Conservation (phyloP, 2,797 vertebrate species). For the Clarias fuscus region DNA sequence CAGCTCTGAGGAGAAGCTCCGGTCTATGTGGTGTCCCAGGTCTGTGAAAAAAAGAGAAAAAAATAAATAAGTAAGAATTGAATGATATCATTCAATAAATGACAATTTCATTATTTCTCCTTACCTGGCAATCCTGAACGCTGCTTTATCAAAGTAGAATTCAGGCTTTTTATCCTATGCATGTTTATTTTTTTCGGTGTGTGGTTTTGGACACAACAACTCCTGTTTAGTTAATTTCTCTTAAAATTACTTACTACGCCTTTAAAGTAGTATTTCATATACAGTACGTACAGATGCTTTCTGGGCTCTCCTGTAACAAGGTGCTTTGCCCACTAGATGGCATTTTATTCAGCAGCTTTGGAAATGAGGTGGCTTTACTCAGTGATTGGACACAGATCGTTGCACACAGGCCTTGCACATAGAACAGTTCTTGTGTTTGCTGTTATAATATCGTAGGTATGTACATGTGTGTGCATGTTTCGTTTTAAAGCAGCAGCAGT, state of each 20-base stretch:
- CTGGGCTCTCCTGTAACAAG: constrained; percentile 14
- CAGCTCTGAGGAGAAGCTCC: background rate
- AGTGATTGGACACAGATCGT: constrained; percentile 3
- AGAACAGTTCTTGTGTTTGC: background rate
- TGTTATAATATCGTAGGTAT: background rate
- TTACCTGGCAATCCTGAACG: background rate
- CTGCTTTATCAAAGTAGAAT: background rate
- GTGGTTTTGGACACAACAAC: background rate
- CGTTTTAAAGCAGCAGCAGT: background rate
- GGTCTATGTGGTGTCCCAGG: background rate
- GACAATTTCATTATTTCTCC: background rate
- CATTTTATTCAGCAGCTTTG: constrained; percentile 46
- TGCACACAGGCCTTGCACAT: background rate
- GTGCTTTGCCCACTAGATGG: constrained; percentile 67
- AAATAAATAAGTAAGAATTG: background rate
- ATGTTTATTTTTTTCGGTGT: background rate
- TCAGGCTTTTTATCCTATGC: background rate
- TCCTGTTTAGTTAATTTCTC: background rate
- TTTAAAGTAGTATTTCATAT: background rate
- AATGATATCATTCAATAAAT: background rate
- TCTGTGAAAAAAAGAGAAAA: background rate
- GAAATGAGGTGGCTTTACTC: constrained; percentile 23
- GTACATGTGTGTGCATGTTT: constrained; percentile 5
- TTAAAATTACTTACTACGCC: background rate
- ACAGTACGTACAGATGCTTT: background rate